Evolutionary conservation across 2,888 invertebrate genomes (phyloP).

Genomic region (Ectemnius continuus): DNA sequence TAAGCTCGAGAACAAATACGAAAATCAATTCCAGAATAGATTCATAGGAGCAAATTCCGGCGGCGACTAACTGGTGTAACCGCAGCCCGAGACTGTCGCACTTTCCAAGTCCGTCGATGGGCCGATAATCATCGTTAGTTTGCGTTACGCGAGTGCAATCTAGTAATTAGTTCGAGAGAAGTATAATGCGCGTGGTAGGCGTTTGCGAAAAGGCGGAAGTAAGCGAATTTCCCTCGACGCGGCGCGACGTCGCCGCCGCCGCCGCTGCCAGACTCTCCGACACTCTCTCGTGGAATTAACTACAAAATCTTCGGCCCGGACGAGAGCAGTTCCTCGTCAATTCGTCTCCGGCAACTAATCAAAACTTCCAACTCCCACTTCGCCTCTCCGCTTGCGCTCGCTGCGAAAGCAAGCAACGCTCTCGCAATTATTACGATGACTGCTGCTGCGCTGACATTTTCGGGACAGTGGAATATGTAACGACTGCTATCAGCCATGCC

Average conservation of each 20-base stretch:
- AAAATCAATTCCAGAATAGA: no score
- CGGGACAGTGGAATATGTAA: no score
- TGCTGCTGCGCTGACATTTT: no score
- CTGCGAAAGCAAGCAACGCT: conserved; percentile 28
- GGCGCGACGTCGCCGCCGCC: conserved; percentile 44
- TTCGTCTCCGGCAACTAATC: conserved; percentile 66
- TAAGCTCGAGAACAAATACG: no score
- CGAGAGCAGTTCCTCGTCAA: conserved; percentile 61
- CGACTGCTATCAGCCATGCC: no score
- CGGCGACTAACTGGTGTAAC: no score
- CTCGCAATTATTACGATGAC: conserved; percentile 38
- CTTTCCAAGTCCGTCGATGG: conserved; percentile 33
- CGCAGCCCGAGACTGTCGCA: no score
- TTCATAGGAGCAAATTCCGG: no score
- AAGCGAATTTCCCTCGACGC: conserved; percentile 50
- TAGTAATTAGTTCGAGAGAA: conserved; percentile 57
- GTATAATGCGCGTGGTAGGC: conserved; percentile 26
- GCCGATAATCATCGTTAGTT: conserved; percentile 64
- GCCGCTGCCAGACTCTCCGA: conserved; percentile 53
- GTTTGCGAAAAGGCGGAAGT: conserved; percentile 50
- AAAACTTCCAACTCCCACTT: conserved; percentile 59
- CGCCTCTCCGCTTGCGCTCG: conserved; percentile 44
- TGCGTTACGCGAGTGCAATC: conserved; percentile 61
- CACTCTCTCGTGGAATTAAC: conserved; percentile 52
- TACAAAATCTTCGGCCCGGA: conserved; percentile 40